Base-by-base conservation (phyloP, 1,140 invertebrate species). In the Tetramorium alpestre region DNA sequence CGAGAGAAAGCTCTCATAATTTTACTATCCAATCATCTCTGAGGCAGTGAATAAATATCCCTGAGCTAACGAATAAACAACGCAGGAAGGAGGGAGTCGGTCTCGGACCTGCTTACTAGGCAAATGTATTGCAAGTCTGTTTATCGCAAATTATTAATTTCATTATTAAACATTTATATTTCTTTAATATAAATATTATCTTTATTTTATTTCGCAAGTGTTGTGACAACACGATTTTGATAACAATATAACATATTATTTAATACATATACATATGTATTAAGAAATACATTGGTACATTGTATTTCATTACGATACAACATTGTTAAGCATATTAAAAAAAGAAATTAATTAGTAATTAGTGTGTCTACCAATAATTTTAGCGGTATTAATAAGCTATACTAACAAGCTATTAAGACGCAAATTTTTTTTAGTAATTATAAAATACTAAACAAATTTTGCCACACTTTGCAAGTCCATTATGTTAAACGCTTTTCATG, bases 171-270 rank as follows among this genome's bases (percentile, higher is more conserved):
- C 2, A 65, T 22, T 65, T 11, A 56, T 11, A 56, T 58, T 56
- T 75, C 25, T 56, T 56, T 38, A 67, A 67, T 11, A 41, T 38
- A 73, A n/a, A 38, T 56, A 18, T 72, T 22, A 28, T 51, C 25
- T 70, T 72, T 72, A 73, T 73, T 56, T 73, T 54, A 72, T 72
- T 67, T 10, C 38, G 38, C 38, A 41, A 67, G 28, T 67, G 33
- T 65, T 22, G 33, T n/a, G 16, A 41, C n/a, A 65, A 38, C 64
- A 11, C 28, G 38, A 44, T 44, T 11, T 67, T 67, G 38, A 67
- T 44, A 62, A 44, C 18, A 67, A 67, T 67, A 67, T 44, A 67
- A 44, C 13, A 10, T 22, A 67, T 67, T 67, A 67, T 67, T 67
- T 38, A 41, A 44, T 22, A 65, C 16, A 65, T 38, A 65, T 65